These are phyloP conservation scores for Nomada flava DNA, from an alignment of 2,888 invertebrate species.

Conservation along the genomic window DNA sequence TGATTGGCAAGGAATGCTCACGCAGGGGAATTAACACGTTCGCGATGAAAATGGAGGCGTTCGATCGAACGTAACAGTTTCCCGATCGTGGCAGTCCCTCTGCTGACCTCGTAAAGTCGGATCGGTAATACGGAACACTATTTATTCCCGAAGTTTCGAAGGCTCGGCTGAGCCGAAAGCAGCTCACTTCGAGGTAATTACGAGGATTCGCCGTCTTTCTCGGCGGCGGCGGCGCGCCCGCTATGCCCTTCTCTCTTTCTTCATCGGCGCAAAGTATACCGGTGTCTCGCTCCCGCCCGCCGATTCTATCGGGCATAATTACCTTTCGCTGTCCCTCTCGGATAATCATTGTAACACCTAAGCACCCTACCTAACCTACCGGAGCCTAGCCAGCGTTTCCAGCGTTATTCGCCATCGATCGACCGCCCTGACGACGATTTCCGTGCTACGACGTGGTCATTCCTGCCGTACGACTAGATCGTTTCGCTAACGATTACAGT, in stretches of 20 bases:
- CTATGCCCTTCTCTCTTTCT: slow-evolving; percentile 70
- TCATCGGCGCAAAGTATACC: slow-evolving; percentile 78
- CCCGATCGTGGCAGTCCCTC: slow-evolving; percentile 53
- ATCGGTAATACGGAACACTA: slow-evolving; percentile 74
- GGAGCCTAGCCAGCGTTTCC: slow-evolving; percentile 80
- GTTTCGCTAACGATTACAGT: slow-evolving; percentile 73
- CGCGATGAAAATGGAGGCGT: slow-evolving; percentile 28
- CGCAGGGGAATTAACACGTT: slow-evolving; percentile 39
- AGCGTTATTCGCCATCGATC: slow-evolving; percentile 80
- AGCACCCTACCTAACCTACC: slow-evolving; percentile 82
- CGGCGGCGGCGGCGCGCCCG: slow-evolving; percentile 60
- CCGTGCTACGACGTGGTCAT: slow-evolving; percentile 76
- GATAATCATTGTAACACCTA: slow-evolving; percentile 84
- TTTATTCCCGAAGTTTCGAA: slow-evolving; percentile 83
- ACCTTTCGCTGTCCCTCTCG: slow-evolving; percentile 84
- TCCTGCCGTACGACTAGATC: slow-evolving; percentile 70
- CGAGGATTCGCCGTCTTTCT: slow-evolving; percentile 79
- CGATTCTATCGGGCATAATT: slow-evolving; percentile 83
- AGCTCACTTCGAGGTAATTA: slow-evolving; percentile 84
- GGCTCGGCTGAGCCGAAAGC: slow-evolving; percentile 82
- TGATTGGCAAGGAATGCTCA: background rate
- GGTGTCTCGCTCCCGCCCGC: slow-evolving; percentile 76
- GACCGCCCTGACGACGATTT: slow-evolving; percentile 79
- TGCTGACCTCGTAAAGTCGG: slow-evolving; percentile 70
- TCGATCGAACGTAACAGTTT: slow-evolving; percentile 59